Percentiles rank a stretch among this genome's conserved stretches.
phyloP scores from a whole-genome alignment of 2,113 vertebrate species.

The Microcebus ravelobensis region DNA sequence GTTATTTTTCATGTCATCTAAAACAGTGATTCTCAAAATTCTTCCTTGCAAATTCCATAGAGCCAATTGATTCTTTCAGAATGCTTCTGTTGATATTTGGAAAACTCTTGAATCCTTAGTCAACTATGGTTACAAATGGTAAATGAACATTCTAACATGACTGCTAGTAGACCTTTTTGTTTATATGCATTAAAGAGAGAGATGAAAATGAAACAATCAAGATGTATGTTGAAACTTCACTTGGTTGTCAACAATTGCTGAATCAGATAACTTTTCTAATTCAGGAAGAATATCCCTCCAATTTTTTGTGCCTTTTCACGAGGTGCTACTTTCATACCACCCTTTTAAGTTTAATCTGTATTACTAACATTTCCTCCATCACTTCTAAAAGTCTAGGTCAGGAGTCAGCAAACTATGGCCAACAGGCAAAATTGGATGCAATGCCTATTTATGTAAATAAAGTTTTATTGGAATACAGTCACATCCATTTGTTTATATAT shows the following conservation, averaged over 20 bases:
- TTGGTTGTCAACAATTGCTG: neutral
- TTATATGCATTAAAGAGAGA: neutral
- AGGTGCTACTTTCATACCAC: neutral
- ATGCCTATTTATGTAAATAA: neutral
- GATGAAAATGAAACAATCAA: neutral
- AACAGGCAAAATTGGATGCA: neutral
- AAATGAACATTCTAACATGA: neutral
- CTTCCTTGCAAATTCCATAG: neutral
- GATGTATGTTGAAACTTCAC: neutral
- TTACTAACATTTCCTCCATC: constrained; percentile 1
- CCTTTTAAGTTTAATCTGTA: neutral
- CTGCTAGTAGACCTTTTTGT: neutral
- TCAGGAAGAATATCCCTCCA: neutral
- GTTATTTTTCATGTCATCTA: neutral
- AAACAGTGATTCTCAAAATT: neutral
- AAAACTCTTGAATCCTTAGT: neutral
- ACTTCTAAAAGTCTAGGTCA: neutral
- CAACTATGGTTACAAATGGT: neutral
- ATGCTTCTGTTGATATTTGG: neutral
- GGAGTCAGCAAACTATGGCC: neutral
- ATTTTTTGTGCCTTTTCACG: neutral
- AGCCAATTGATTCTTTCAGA: neutral
- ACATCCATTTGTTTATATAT: neutral
- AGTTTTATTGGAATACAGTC: neutral
- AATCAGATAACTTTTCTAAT: neutral